A percentile compares a stretch with the other conserved stretches of the same genome.
Conservation (phyloP, 1,140 invertebrate species). For the Euwallacea fornicatus region DNA sequence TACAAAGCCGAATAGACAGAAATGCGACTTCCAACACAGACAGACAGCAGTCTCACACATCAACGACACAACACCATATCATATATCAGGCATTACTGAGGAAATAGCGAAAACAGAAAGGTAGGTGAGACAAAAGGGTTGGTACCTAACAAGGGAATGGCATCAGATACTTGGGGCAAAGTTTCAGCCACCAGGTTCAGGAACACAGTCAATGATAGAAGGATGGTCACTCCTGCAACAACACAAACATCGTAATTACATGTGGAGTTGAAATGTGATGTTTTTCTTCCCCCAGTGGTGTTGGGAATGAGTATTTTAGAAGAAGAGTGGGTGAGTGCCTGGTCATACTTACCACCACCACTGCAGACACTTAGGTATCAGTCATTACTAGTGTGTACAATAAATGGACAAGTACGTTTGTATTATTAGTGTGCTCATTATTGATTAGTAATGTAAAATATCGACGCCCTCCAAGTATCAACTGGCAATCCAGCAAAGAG, state of each 20-base stretch:
- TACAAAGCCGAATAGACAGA: constrained; percentile 37
- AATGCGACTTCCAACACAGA: constrained; percentile 45
- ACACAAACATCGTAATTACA: constrained; percentile 60
- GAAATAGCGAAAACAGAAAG: constrained; percentile 54
- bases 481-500: constrained; percentile 52
- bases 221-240: constrained; percentile 98
- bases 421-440: constrained; percentile 3
- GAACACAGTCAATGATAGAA: constrained; percentile 99
- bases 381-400: background rate
- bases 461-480: constrained; percentile 56
- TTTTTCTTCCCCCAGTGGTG: background rate
- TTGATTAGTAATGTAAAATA: background rate
- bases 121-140: constrained; percentile 55
- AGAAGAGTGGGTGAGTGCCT: background rate
- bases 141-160: constrained; percentile 92
- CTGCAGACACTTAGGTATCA: background rate
- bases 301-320: constrained; percentile 5
- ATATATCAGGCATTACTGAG: constrained; percentile 52
- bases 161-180: constrained; percentile 92
- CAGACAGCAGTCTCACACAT: constrained; percentile 46
- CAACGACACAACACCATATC: constrained; percentile 42
- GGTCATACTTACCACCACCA: constrained; percentile 4
- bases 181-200: constrained; percentile 94
- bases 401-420: constrained; percentile 9
- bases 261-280: constrained; percentile 15